Conservation (phyloP, 1,140 invertebrate genomes). For the Ridgeia piscesae region DNA sequence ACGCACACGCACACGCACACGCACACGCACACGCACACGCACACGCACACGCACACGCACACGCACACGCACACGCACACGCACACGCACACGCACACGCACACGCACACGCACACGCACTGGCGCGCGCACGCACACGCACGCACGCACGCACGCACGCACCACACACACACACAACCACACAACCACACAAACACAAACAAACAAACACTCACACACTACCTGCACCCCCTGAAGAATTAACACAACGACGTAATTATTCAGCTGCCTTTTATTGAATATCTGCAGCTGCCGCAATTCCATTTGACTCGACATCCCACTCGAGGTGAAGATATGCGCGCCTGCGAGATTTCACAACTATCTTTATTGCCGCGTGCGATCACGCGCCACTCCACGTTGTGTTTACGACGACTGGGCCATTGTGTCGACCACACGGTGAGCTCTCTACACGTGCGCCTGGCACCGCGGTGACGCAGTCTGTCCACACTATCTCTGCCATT, state of each 20-base stretch:
- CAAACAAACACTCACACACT: background rate
- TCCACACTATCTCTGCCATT: background rate
- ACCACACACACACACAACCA: too few relatives aligned
- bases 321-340: constrained; percentile 23
- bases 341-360: constrained; percentile 1
- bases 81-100: too few relatives aligned
- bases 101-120: too few relatives aligned
- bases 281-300: background rate
- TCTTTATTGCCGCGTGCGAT: background rate
- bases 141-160: too few relatives aligned
- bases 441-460: background rate
- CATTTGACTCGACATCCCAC: constrained; percentile 16
- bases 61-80: background rate
- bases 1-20: background rate
- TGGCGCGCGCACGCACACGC: too few relatives aligned
- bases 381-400: background rate
- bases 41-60: constrained; percentile 24
- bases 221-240: background rate
- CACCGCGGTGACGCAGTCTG: background rate
- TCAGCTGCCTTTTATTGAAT: background rate
- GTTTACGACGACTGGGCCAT: background rate
- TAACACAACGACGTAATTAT: background rate
- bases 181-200: too few relatives aligned
- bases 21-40: too few relatives aligned
- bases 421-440: background rate